Evolutionary conservation across 2,888 invertebrate genomes (phyloP), one percentile per base, ranked within the genome.

Genomic region (Aspidiotus destructor): DNA sequence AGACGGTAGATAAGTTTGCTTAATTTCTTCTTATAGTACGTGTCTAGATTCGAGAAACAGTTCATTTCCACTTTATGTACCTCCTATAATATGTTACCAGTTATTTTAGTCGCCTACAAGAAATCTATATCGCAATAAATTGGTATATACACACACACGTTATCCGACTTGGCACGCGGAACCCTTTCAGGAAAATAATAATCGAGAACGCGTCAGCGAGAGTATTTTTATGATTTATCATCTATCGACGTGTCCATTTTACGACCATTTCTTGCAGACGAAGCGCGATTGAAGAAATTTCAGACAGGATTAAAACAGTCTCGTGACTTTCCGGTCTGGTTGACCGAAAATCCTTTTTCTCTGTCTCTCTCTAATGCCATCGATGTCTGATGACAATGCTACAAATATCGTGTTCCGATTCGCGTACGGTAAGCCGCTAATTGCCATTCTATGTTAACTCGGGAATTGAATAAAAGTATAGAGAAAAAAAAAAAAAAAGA

Each of bases 371-470:
- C 28, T 48, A 48, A 48, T n/a, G n/a, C 48, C 48, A 48, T n/a
- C 10, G n/a, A 48, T 48, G 48, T 11, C 48, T n/a, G 48, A 48
- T 48, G 48, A 48, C 48, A n/a, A 48, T 48, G 10, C 11, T 48
- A 48, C 48, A 48, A 48, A 48, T 13, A 48, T 48, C 48, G n/a
- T n/a, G 48, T 48, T n/a, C 11, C n/a, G n/a, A 13, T 11, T 48
- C 48, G 55, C 64, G 15, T 57, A 28, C 28, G 28, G 28, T 28
- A 41, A 55, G 57, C 57, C 57, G 55, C 57, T 64, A 64, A 64
- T 64, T 64, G 64, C 64, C 57, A 64, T 64, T 64, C 64, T 64
- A 17, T 64, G 64, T 64, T 64, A 55, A 42, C 42, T 42, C 42
- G 42, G 28, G 64, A 54, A 64, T 64, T 54, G 54, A 63, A 63